Percentiles rank a stretch among this genome's conserved stretches.
Conservation (phyloP, 1,140 invertebrate genomes). For the Magallana ariakensis region DNA sequence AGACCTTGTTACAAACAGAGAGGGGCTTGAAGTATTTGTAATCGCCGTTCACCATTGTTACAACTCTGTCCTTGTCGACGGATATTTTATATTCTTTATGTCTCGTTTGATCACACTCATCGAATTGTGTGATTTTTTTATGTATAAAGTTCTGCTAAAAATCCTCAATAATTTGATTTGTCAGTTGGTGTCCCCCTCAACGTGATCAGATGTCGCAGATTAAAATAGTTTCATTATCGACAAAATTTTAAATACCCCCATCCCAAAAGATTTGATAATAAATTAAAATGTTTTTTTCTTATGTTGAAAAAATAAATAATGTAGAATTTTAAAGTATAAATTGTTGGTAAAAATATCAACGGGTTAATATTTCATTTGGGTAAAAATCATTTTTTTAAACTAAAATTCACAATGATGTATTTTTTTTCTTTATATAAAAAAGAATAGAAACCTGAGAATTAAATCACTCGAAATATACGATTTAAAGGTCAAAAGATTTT, state of each 20-base stretch:
- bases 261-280: too few species aligned
- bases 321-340: too few species aligned
- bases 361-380: too few species aligned
- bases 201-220: neutral
- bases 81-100: constrained; percentile 9
- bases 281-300: too few species aligned
- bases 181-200: neutral
- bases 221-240: neutral
- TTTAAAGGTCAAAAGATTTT: constrained; percentile 15
- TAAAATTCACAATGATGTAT: too few species aligned
- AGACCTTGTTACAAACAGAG: constrained; percentile 13
- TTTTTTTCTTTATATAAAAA: too few species aligned
- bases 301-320: too few species aligned
- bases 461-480: neutral
- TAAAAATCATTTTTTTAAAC: too few species aligned
- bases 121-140: neutral
- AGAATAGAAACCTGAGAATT: neutral
- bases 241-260: too few species aligned
- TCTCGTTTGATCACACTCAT: neutral
- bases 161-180: constrained; percentile 4
- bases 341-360: too few species aligned
- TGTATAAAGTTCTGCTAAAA: neutral
- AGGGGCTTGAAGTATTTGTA: neutral
- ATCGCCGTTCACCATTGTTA: neutral
- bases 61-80: neutral